Conservation (phyloP, 2,888 invertebrate genomes). For the Gibbula magus region DNA sequence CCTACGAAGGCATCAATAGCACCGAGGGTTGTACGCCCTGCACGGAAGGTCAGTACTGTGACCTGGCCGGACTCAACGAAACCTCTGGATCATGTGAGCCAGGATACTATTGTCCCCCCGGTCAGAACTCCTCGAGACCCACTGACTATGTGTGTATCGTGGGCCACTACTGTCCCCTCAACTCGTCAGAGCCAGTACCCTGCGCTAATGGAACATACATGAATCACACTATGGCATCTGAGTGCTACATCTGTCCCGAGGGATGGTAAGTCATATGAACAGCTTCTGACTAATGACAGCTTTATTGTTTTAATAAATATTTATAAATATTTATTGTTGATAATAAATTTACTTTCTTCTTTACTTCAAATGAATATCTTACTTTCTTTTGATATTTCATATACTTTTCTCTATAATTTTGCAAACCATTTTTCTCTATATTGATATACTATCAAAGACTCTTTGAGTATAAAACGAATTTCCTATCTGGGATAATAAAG, state of each 20-base stretch:
- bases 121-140: slow-evolving; percentile 62
- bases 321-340: no score
- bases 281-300: neutral
- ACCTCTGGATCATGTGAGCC: slow-evolving; percentile 66
- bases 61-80: slow-evolving; percentile 54
- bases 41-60: slow-evolving; percentile 66
- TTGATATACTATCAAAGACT: no score
- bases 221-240: slow-evolving; percentile 63
- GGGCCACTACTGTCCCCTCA: slow-evolving; percentile 63
- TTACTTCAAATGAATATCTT: no score
- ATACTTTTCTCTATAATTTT: neutral
- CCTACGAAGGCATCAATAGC: slow-evolving; percentile 63
- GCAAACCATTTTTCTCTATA: neutral
- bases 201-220: slow-evolving; percentile 71
- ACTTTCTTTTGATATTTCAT: neutral
- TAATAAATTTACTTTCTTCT: no score
- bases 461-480: no score
- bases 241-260: slow-evolving; percentile 67
- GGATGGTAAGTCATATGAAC: slow-evolving; percentile 63
- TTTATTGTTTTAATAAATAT: no score
- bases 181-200: slow-evolving; percentile 62
- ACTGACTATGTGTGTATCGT: slow-evolving; percentile 59
- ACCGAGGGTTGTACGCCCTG: slow-evolving; percentile 63
- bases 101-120: slow-evolving; percentile 71
- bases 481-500: no score